Percentiles rank a stretch among this genome's conserved stretches.
Conservation (phyloP, 2,113 vertebrate genomes). For the Typhlomys cinereus region DNA sequence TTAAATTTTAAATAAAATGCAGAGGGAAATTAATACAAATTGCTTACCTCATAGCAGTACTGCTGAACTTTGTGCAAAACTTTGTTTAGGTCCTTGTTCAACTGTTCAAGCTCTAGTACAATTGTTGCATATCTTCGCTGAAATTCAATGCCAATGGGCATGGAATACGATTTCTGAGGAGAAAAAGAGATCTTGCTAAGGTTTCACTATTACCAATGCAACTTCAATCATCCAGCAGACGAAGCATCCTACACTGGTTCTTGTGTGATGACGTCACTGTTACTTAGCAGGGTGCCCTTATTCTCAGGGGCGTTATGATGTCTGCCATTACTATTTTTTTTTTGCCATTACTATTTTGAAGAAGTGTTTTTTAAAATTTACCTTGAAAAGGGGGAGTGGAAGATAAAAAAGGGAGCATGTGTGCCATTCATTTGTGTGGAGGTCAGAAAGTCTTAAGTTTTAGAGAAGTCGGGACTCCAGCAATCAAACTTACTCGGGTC, state of each 20-base stretch:
- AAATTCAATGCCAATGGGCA: slow-evolving; percentile 94
- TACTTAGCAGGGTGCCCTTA: not conserved
- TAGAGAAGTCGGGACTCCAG: no score
- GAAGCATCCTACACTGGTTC: not conserved
- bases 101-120: slow-evolving; percentile 95
- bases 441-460: no score
- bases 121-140: slow-evolving; percentile 97
- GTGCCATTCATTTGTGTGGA: no score
- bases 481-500: no score
- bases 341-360: no score
- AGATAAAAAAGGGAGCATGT: no score
- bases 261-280: not conserved
- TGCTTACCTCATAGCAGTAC: slow-evolving; percentile 94
- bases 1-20: not conserved
- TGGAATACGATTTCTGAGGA: slow-evolving; percentile 95
- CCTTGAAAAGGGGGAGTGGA: no score
- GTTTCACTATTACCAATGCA: not conserved
- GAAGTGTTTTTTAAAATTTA: no score
- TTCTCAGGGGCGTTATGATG: not conserved
- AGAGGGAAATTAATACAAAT: not conserved
- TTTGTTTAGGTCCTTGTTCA: slow-evolving; percentile 99
- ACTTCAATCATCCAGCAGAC: slow-evolving; percentile 33
- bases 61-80: slow-evolving; percentile 97
- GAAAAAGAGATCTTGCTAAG: slow-evolving; percentile 45
- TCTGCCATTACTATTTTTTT: not conserved